Conservation (phyloP, 2,888 invertebrate species). For the Furcula furcula region DNA sequence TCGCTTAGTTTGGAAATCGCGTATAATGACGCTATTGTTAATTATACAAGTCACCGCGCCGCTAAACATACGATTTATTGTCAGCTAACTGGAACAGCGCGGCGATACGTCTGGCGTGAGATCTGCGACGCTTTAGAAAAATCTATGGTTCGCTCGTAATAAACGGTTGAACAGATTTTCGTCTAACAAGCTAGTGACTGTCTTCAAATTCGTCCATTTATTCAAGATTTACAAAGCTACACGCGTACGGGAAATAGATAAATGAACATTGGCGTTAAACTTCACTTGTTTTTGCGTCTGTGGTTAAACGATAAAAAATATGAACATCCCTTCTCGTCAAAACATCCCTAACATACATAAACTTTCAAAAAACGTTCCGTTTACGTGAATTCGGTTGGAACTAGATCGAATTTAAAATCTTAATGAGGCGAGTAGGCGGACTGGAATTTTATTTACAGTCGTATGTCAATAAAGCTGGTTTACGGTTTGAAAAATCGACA, state of each 20-base stretch:
- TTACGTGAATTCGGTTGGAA: constrained; percentile 25
- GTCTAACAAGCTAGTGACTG: too few species aligned
- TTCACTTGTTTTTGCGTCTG: too few species aligned
- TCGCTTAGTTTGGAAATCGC: constrained; percentile 76
- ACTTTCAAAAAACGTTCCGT: constrained; percentile 45
- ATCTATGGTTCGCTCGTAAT: too few species aligned
- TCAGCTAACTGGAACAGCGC: constrained; percentile 68
- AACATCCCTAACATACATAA: constrained; percentile 41
- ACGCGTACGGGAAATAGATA: too few species aligned
- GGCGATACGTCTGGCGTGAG: constrained; percentile 58
- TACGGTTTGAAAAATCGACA: constrained; percentile 58
- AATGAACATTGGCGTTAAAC: too few species aligned
- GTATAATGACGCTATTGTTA: constrained; percentile 77
- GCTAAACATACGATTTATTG: constrained; percentile 79
- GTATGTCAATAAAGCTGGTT: constrained; percentile 44
- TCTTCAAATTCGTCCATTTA: too few species aligned
- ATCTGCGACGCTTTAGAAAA: constrained; percentile 48
- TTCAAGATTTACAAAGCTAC: too few species aligned
- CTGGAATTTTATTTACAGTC: constrained; percentile 44
- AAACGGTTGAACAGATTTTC: too few species aligned
- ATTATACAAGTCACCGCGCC: constrained; percentile 76
- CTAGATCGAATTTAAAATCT: constrained; percentile 35
- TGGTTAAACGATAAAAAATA: too few species aligned
- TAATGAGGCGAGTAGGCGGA: constrained; percentile 47
- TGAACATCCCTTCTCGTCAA: too few species aligned